phyloP scores from a whole-genome alignment of 2,797 vertebrate species.

The Xerus rutilus region DNA sequence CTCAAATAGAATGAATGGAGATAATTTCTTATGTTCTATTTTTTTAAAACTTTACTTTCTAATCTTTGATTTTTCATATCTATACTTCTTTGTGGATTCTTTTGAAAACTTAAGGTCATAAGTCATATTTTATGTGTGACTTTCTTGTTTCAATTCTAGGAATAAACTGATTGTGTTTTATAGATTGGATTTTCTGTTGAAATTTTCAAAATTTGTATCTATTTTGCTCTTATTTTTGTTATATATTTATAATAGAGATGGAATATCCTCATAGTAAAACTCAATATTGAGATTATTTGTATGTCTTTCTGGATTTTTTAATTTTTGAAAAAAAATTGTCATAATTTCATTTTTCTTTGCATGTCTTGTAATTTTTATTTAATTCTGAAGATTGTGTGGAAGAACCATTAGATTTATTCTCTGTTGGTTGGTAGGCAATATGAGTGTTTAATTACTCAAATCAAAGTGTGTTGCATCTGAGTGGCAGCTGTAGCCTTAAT shows the following conservation, averaged over 20 bases:
- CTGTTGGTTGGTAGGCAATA: too few relatives aligned
- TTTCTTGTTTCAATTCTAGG: conserved; percentile 9
- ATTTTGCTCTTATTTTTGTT: not conserved
- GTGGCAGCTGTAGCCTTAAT: not conserved
- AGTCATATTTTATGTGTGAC: not conserved
- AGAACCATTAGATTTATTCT: not conserved
- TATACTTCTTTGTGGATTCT: not conserved
- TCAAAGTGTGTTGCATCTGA: not conserved
- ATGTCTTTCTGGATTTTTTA: not conserved
- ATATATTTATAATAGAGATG: not conserved
- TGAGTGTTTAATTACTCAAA: not conserved
- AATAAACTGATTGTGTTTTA: not conserved
- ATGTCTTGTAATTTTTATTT: not conserved
- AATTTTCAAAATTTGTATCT: not conserved
- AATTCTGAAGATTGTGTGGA: not conserved
- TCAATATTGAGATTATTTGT: not conserved
- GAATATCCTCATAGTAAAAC: not conserved
- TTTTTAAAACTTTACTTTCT: not conserved
- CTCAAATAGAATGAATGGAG: not conserved
- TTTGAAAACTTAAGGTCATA: not conserved
- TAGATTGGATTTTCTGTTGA: not conserved
- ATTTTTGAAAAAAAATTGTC: not conserved
- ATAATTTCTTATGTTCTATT: not conserved
- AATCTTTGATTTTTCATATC: not conserved
- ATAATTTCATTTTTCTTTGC: not conserved